A percentile compares a stretch with the other conserved stretches of the same genome.
These are phyloP conservation scores for Dendrocincla fuliginosa DNA, from an alignment of 2,797 vertebrate species.

Conservation along the genomic window DNA sequence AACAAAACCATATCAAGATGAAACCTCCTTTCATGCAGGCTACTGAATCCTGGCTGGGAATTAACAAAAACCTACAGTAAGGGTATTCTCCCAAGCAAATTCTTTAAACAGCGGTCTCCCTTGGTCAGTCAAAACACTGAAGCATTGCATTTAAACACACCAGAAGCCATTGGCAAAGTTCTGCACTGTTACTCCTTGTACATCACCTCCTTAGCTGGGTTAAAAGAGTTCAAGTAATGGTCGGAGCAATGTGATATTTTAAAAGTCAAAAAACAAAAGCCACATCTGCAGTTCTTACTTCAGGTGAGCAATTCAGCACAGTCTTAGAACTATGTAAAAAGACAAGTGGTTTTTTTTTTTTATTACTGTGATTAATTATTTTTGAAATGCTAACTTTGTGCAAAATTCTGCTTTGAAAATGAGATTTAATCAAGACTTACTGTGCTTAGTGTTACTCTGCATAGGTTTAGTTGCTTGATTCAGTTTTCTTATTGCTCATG, in stretches of 20 bases:
- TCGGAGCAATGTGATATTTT: fast-evolving
- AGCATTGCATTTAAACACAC: neutral
- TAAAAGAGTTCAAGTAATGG: neutral
- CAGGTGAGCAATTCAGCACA: neutral
- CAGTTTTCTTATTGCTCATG: neutral
- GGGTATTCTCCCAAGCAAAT: neutral
- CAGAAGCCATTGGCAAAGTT: neutral
- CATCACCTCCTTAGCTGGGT: neutral
- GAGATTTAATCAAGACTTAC: neutral
- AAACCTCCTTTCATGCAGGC: neutral
- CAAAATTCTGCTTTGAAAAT: neutral
- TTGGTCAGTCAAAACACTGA: neutral
- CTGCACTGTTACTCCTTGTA: neutral
- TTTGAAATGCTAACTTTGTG: neutral
- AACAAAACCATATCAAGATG: neutral
- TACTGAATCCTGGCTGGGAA: neutral
- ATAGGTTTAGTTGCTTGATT: neutral
- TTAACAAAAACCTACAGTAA: neutral
- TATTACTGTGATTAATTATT: neutral
- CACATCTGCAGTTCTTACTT: neutral
- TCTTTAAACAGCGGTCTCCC: neutral
- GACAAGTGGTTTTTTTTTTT: neutral
- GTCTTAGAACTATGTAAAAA: neutral
- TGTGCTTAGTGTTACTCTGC: neutral
- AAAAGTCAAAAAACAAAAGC: neutral